Evolutionary conservation across 2,797 vertebrate genomes (phyloP).

Genomic region (Poeciliopsis infans): DNA sequence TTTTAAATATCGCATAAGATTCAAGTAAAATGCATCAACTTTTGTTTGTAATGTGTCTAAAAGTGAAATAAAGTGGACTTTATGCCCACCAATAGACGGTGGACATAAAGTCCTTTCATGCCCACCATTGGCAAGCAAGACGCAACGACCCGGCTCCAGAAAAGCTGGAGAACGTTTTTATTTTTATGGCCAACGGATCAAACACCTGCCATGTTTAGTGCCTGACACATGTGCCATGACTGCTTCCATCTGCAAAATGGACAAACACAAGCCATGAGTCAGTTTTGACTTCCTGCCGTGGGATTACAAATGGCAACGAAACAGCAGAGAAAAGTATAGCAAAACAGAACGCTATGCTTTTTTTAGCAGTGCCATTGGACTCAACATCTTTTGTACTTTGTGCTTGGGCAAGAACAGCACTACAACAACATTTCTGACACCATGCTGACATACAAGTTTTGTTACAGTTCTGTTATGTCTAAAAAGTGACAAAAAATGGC

Average conservation of each 20-base stretch:
- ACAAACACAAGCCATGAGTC: background rate
- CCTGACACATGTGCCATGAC: background rate
- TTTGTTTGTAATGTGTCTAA: too few relatives aligned
- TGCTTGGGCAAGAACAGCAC: background rate
- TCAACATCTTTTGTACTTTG: background rate
- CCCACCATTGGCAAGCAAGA: too few relatives aligned
- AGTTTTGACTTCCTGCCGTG: background rate
- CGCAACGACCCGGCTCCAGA: background rate
- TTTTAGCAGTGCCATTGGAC: background rate
- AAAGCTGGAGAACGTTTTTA: background rate
- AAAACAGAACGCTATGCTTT: background rate
- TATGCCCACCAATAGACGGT: too few relatives aligned
- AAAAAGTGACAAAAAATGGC: background rate
- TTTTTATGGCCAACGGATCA: background rate
- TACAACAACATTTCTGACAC: background rate
- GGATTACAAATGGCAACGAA: background rate
- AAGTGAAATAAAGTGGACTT: too few relatives aligned
- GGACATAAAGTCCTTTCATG: background rate
- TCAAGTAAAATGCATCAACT: background rate
- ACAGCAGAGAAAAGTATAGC: background rate
- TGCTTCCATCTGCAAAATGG: background rate
- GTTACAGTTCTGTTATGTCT: background rate
- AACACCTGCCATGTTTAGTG: background rate
- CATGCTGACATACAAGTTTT: background rate
- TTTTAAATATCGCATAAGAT: background rate